Percentiles rank a stretch among this genome's conserved stretches.
These are phyloP conservation scores for Indicator maculatus DNA, from an alignment of 2,113 vertebrate genomes.

Conservation along the genomic window DNA sequence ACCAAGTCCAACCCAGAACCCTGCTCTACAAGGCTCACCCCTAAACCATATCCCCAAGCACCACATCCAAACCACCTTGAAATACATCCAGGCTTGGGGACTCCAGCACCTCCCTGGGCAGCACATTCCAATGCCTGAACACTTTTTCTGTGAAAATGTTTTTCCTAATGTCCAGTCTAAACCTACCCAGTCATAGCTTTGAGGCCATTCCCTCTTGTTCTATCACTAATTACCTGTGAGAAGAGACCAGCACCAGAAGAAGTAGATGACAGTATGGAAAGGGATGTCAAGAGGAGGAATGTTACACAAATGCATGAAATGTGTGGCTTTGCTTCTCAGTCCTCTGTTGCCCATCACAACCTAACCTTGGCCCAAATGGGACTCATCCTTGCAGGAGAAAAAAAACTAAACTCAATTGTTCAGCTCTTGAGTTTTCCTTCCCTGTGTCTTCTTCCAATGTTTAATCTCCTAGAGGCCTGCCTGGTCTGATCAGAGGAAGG, in stretches of 20 bases:
- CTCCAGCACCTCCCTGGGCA: too few species aligned
- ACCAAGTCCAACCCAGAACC: too few species aligned
- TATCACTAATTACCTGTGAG: too few species aligned
- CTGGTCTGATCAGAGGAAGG: slow-evolving; percentile 7
- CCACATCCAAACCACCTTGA: too few species aligned
- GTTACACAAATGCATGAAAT: not conserved
- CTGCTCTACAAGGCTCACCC: too few species aligned
- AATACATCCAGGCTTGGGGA: too few species aligned
- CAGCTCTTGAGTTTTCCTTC: not conserved
- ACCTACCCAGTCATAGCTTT: too few species aligned
- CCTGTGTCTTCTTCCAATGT: not conserved
- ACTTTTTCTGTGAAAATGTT: too few species aligned
- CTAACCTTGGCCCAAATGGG: not conserved
- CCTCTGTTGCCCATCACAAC: not conserved
- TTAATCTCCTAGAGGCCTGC: not conserved
- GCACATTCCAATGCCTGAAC: too few species aligned
- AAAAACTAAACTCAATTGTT: not conserved
- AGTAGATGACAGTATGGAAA: not conserved
- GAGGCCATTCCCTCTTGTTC: too few species aligned
- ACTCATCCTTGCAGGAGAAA: not conserved
- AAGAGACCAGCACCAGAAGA: not conserved
- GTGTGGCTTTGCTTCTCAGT: not conserved
- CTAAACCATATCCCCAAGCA: too few species aligned
- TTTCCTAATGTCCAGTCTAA: too few species aligned
- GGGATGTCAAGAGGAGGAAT: not conserved